Evolutionary conservation across 2,888 invertebrate genomes (phyloP).

Genomic region (Cylindroiulus punctatus): DNA sequence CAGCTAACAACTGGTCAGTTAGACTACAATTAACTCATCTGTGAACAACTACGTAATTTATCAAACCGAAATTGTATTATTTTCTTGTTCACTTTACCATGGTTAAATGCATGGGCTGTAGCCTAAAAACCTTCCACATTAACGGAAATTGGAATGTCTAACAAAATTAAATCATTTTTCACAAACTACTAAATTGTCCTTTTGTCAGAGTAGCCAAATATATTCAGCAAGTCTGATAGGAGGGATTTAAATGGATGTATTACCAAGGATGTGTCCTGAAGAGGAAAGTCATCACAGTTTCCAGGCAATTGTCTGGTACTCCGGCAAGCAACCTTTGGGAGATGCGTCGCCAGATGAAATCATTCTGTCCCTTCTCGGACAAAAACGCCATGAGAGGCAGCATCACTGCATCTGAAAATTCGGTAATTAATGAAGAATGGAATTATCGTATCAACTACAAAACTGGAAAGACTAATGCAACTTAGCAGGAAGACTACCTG

Average conservation of each 20-base stretch:
- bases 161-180: no score
- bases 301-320: constrained; percentile 55
- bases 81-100: no score
- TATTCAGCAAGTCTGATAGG: no score
- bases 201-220: no score
- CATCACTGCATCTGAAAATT: constrained; percentile 48
- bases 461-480: background rate
- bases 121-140: no score
- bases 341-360: constrained; percentile 57
- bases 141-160: no score
- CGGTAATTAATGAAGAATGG: background rate
- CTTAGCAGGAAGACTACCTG: constrained; percentile 34
- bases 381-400: constrained; percentile 13
- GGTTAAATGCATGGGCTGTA: no score
- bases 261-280: constrained; percentile 39
- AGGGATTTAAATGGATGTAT: background rate
- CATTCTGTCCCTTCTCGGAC: constrained; percentile 44
- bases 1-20: no score
- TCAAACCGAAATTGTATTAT: no score
- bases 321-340: constrained; percentile 48
- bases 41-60: no score
- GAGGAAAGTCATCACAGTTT: constrained; percentile 45
- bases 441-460: background rate
- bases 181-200: no score
- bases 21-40: no score